Conservation (phyloP, 2,113 vertebrate species). For the Pteruthius melanotis region DNA sequence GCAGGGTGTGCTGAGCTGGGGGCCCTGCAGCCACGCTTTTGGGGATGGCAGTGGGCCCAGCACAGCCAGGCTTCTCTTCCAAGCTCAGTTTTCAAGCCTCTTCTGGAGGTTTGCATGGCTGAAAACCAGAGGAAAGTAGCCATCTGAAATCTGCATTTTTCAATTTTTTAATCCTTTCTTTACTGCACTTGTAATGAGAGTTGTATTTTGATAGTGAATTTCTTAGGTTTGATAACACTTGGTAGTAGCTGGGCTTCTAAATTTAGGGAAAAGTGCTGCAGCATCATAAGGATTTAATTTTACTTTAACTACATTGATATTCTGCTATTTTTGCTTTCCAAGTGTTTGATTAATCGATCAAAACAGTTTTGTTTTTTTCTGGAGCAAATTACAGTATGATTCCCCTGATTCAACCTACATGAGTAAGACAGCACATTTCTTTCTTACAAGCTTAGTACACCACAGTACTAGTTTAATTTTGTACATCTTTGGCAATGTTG, state of each 20-base stretch:
- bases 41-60: fast-evolving
- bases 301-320: background rate
- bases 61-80: background rate
- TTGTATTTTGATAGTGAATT: background rate
- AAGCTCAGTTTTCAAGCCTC: background rate
- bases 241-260: background rate
- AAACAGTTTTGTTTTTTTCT: background rate
- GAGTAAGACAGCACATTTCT: background rate
- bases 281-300: background rate
- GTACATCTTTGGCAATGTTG: background rate
- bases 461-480: background rate
- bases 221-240: background rate
- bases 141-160: background rate
- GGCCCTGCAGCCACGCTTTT: fast-evolving
- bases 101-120: background rate
- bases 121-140: background rate
- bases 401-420: background rate
- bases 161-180: background rate
- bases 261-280: background rate
- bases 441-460: background rate
- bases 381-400: background rate
- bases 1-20: background rate
- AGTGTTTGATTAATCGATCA: background rate
- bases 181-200: background rate
- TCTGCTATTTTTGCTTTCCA: background rate